Evolutionary conservation across 2,888 invertebrate species (phyloP).

Genomic region (Baccha elongata): DNA sequence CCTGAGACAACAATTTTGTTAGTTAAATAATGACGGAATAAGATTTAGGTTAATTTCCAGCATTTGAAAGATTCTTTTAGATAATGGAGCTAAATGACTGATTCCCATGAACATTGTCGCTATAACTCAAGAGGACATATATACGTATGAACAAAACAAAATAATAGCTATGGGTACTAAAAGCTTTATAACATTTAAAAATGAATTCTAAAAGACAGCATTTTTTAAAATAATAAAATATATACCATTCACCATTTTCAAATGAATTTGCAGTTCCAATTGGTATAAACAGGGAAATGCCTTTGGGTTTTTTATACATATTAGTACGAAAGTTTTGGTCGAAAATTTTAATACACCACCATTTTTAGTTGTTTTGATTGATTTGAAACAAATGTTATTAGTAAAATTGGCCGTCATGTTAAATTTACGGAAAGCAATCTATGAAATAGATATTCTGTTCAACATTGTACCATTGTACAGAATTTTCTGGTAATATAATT

Average conservation of each 20-base stretch:
- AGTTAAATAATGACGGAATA: too few species aligned
- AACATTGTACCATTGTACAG: constrained; percentile 12
- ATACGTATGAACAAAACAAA: too few species aligned
- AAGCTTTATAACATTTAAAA: too few species aligned
- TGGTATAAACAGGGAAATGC: neutral
- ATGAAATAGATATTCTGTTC: neutral
- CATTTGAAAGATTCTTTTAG: too few species aligned
- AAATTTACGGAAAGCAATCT: constrained; percentile 21
- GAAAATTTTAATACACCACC: neutral
- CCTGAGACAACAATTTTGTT: too few species aligned
- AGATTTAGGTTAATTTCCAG: too few species aligned
- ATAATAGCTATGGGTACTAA: too few species aligned
- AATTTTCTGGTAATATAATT: constrained; percentile 7
- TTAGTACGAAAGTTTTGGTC: neutral
- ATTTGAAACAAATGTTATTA: constrained; percentile 72
- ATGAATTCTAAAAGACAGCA: too few species aligned
- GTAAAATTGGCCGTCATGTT: constrained; percentile 58
- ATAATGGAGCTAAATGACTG: neutral
- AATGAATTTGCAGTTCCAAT: neutral
- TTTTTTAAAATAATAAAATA: too few species aligned
- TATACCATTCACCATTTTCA: neutral
- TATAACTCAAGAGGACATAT: too few species aligned
- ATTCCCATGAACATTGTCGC: neutral
- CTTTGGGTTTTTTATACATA: too few species aligned
- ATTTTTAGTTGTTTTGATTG: constrained; percentile 4